Evolutionary conservation across 2,113 vertebrate genomes (phyloP), one percentile per base, ranked within the genome.

Genomic region (Cyanistes caeruleus): DNA sequence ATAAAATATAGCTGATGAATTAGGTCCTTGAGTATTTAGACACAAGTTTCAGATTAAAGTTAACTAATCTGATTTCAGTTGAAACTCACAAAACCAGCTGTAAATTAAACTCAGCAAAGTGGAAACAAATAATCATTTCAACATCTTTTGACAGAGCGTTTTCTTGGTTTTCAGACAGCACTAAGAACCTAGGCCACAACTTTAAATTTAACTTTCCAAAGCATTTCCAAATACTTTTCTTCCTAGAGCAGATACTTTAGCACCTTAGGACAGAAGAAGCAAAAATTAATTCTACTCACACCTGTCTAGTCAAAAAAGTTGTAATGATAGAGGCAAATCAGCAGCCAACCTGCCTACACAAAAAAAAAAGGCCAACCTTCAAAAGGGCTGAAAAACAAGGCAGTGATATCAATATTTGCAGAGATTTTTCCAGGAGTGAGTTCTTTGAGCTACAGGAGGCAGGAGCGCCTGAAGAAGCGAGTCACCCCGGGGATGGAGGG

Each of bases 331-430:
- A 2, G 53, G 15, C 37, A 68, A 92, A 75, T 17, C 84, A 64
- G 25, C 12, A 22, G 67, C 59, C 59, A 53, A 44, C 28, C 62
- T 56, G 46, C 19, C 68, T 59, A 33, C 77, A 70, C 19, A 79
- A 63, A 85, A 73, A n/a, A 49, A 74, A 39, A 12, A 39, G 37
- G 19, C 8, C 58, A 76, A 7, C 21, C 68, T 90, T 84, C 79
- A 90, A 92, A 90, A 84, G 52, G 59, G 33, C 51, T 5, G 5
- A 30, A 51, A 70, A 90, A 56, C 35, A 59, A 74, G 56, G 88
- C 93, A 92, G 63, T 73, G 60, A 8, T 55, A 84, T 59, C 76
- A 90, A 60, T 95, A 86, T 88, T 90, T 93, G 75, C 64, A 52
- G n/a, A 70, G 84, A 81, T 68, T 76, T 59, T 39, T 35, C 35